phyloP scores from a whole-genome alignment of 2,797 vertebrate species.

The Melanotaenia boesemani region DNA sequence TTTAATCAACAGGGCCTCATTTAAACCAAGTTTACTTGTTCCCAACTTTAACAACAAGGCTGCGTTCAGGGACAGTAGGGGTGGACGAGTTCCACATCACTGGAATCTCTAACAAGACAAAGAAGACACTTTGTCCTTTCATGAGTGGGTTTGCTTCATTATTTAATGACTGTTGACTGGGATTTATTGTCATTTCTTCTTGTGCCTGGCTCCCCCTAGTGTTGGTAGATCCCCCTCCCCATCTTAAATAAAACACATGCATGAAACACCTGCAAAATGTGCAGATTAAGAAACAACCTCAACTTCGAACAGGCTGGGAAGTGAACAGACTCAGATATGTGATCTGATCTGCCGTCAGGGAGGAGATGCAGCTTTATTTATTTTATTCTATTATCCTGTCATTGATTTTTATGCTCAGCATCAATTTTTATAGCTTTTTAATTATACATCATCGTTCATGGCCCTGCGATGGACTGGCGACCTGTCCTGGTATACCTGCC shows the following conservation, averaged over 20 bases:
- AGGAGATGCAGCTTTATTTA: too few relatives aligned
- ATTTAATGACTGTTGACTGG: conserved; percentile 33
- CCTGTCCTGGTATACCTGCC: too few relatives aligned
- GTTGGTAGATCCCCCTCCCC: conserved; percentile 24
- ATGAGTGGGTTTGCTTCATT: conserved; percentile 25
- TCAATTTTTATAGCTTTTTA: too few relatives aligned
- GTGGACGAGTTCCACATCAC: conserved; percentile 74
- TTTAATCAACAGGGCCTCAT: conserved; percentile 70
- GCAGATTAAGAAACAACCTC: too few relatives aligned
- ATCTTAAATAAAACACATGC: accelerated
- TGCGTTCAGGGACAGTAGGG: conserved; percentile 47
- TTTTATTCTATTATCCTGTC: too few relatives aligned
- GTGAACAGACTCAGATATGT: too few relatives aligned
- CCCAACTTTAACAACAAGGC: conserved; percentile 65
- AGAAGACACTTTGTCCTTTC: conserved; percentile 46
- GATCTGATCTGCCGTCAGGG: too few relatives aligned
- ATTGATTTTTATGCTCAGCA: too few relatives aligned
- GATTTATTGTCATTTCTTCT: conserved; percentile 41
- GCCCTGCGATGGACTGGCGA: too few relatives aligned
- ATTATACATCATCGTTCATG: too few relatives aligned
- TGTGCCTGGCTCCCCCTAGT: conserved; percentile 81
- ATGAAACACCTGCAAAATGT: too few relatives aligned
- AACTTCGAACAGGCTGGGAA: too few relatives aligned
- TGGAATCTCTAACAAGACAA: conserved; percentile 70
- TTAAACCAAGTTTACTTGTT: conserved; percentile 67